phyloP scores from a whole-genome alignment of 2,888 invertebrate genomes.

The Brenthis hecate region DNA sequence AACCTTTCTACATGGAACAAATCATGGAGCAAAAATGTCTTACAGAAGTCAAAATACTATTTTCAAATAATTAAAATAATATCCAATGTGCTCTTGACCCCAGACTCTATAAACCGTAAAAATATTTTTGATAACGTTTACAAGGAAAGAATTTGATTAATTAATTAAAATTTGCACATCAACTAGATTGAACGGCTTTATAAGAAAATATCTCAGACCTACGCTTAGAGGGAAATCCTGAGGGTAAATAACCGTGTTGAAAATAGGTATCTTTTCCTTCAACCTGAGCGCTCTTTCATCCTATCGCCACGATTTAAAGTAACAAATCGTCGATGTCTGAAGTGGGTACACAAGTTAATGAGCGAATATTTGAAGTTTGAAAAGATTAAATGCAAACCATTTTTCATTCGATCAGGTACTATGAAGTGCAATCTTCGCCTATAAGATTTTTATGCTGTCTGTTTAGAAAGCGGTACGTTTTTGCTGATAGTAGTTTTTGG shows the following conservation, averaged over 20 bases:
- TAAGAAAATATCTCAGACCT: constrained; percentile 50
- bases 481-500: constrained; percentile 35
- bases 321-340: constrained; percentile 75
- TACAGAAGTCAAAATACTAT: too few relatives aligned
- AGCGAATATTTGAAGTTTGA: constrained; percentile 74
- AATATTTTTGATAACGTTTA: constrained; percentile 7
- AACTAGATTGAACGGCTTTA: constrained; percentile 56
- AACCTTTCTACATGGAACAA: too few relatives aligned
- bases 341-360: constrained; percentile 79
- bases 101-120: too few relatives aligned
- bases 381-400: constrained; percentile 75
- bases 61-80: too few relatives aligned
- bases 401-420: constrained; percentile 63
- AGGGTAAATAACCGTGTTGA: constrained; percentile 50
- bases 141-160: constrained; percentile 53
- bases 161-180: constrained; percentile 52
- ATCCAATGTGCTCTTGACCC: too few relatives aligned
- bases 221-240: constrained; percentile 38
- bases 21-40: too few relatives aligned
- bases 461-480: constrained; percentile 31
- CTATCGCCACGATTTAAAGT: constrained; percentile 69
- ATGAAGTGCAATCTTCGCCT: constrained; percentile 53
- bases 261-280: constrained; percentile 52
- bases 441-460: constrained; percentile 53
- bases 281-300: constrained; percentile 66